Base-by-base conservation (phyloP, 2,888 invertebrate species). In the Leptogaster cylindrica region DNA sequence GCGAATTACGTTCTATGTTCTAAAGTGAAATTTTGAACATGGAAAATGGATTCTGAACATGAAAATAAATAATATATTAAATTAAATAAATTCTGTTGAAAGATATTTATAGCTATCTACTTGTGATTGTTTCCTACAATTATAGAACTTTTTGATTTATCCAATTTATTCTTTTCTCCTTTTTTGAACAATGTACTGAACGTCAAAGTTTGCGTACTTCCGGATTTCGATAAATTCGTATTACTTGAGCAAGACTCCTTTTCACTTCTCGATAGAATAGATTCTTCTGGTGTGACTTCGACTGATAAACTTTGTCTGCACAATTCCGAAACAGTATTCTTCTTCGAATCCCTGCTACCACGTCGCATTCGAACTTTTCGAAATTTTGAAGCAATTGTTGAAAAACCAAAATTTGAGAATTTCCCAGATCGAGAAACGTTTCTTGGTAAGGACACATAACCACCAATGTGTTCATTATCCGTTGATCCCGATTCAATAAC, bases 301-400 rank as follows among this genome's bases (percentile, higher is more conserved):
- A 91, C 89, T 3, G 91, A 80, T 2, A 92, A 79, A 74, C 90
- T 91, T 77, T 92, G 92, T 1, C 91, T 83, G 72, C 91, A 92
- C 3, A 92, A 82, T 2, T 86, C 83, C 0, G 90, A 87, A 0
- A 92, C 84, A 0, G 89, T 87, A 65, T 87, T 87, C 74, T 81
- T 83, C 27, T 73, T 71, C 77, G 80, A 69, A 31, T 70, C 70
- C 41, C 67, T 70, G 52, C 74, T 71, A 66, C 73, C 71, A 55
- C 72, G 69, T 18, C 85, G 77, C 77, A 85, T 80, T 74, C 84
- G 84, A 0, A 85, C 84, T 70, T 85, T 84, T 2, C 86, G 82
- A 69, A 88, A 83, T 76, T 86, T 88, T 0, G 84, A 84, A 1
- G 87, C 85, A 2, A 88, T 81, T 10, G 81, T 83, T 16, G 84